Evolutionary conservation across 1,140 invertebrate species (phyloP).

Genomic region (Chironomus tepperi): DNA sequence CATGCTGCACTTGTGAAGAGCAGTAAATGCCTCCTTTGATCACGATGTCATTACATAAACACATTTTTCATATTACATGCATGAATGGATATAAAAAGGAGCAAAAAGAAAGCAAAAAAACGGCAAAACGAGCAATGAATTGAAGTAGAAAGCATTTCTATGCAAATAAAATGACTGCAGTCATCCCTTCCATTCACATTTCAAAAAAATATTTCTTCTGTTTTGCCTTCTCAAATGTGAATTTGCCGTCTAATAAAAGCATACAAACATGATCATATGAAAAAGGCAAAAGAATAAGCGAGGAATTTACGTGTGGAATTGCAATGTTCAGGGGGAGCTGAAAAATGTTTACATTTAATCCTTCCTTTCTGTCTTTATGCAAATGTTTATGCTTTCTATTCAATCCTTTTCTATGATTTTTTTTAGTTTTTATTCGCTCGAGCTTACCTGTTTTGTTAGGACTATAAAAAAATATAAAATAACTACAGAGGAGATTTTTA

Average conservation of each 20-base stretch:
- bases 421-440: no score
- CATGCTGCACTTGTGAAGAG: background rate
- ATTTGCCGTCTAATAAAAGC: constrained; percentile 4
- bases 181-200: background rate
- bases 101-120: background rate
- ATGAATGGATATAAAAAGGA: background rate
- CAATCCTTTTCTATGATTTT: no score
- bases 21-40: background rate
- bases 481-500: no score
- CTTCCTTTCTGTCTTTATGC: no score
- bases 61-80: constrained; percentile 2
- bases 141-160: background rate
- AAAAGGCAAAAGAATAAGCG: background rate
- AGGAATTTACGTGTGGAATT: background rate
- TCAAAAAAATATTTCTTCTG: no score
- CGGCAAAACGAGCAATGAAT: constrained; percentile 12
- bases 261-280: background rate
- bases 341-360: background rate
- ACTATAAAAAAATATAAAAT: no score
- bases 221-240: background rate
- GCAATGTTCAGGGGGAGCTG: background rate
- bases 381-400: no score
- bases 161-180: background rate
- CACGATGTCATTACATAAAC: constrained; percentile 8
- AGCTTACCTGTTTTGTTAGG: no score